Conservation (phyloP, 2,888 invertebrate genomes). For the Sminthurides aquaticus region DNA sequence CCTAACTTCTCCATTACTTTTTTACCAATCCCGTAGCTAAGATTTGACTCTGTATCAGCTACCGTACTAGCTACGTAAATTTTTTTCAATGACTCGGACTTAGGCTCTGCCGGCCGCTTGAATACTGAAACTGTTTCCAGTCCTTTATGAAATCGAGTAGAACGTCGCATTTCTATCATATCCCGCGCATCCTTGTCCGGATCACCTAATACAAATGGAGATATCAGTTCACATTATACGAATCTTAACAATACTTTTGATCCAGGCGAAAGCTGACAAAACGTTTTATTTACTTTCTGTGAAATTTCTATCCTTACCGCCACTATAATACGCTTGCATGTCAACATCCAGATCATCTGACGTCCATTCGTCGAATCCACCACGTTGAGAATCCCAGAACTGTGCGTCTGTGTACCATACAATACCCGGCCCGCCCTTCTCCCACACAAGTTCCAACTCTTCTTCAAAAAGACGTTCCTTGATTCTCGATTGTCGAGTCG, state of each 20-base stretch:
- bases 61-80: not conserved
- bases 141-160: slow-evolving; percentile 43
- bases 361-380: slow-evolving; percentile 52
- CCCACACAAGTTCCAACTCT: slow-evolving; percentile 51
- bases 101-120: slow-evolving; percentile 8
- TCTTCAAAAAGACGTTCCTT: slow-evolving; percentile 50
- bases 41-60: slow-evolving; percentile 29
- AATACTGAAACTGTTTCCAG: slow-evolving; percentile 36
- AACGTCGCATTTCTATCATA: slow-evolving; percentile 47
- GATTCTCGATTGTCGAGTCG: slow-evolving; percentile 48
- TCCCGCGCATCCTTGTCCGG: slow-evolving; percentile 51
- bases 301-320: slow-evolving; percentile 39
- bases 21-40: slow-evolving; percentile 48
- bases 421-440: slow-evolving; percentile 54
- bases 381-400: slow-evolving; percentile 51
- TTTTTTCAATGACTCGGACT: not conserved
- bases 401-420: slow-evolving; percentile 55
- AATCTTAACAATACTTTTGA: not conserved
- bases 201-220: slow-evolving; percentile 41
- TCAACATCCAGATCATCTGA: slow-evolving; percentile 56
- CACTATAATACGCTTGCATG: slow-evolving; percentile 51
- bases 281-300: not conserved
- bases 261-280: too few relatives aligned
- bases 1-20: slow-evolving; percentile 47
- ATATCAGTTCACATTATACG: too few relatives aligned